Base-by-base conservation (phyloP, 2,888 invertebrate genomes). In the Liodrosophila aerea region DNA sequence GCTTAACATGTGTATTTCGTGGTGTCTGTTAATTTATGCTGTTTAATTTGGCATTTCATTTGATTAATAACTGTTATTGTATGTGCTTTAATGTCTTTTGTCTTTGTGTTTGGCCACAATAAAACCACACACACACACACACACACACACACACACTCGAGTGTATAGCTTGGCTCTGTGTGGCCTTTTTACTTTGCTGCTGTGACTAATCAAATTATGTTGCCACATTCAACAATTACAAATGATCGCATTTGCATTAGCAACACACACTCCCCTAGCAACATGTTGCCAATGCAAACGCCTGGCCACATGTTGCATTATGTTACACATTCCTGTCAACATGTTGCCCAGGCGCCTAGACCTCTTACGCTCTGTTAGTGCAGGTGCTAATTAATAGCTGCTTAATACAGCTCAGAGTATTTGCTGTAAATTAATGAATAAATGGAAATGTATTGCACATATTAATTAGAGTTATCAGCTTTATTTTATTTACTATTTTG, bases 131-230 rank as follows among this genome's bases (percentile, higher is more conserved):
- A 22, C 22, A 22, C n/a, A n/a, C n/a, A n/a, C n/a, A n/a, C n/a
- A n/a, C n/a, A n/a, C n/a, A n/a, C n/a, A n/a, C n/a, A n/a, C n/a
- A n/a, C n/a, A n/a, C n/a, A n/a, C n/a, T n/a, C n/a, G n/a, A n/a
- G n/a, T n/a, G n/a, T n/a, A n/a, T n/a, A 22, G 22, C 5, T 22
- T 22, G 22, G 22, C 22, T 5, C 5, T 29, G 30, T 64, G 47
- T 60, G 64, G 51, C 61, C 43, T 34, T 13, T 46, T n/a, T n/a
- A n/a, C n/a, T n/a, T n/a, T n/a, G n/a, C n/a, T 33, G 7, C 31
- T 70, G 66, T 77, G 77, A 51, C 80, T 68, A 78, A 78, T 78
- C 72, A 43, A 83, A 75, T 76, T 78, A 82, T 39, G 31, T 57
- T 64, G 36, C 56, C 45, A 29, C 50, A 53, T 9, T 27, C 13